These are phyloP conservation scores for Caenorhabditis angaria DNA, from an alignment of 2,888 invertebrate species.

Conservation along the genomic window DNA sequence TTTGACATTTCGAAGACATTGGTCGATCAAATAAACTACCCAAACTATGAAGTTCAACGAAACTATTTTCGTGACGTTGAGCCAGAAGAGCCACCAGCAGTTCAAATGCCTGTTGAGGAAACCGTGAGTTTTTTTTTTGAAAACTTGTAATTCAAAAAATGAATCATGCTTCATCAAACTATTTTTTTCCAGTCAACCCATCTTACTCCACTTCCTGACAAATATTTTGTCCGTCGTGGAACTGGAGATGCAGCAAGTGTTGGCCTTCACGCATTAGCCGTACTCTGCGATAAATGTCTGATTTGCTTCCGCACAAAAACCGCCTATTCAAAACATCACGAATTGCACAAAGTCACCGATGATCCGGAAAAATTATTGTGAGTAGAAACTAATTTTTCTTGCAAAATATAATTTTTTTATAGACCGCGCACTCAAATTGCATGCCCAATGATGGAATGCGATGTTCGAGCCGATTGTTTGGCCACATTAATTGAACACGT, in stretches of 20 bases:
- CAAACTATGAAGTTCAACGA: background rate
- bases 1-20: background rate
- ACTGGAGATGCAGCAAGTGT: background rate
- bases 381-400: background rate
- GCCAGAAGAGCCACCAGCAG: background rate
- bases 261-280: slow-evolving; percentile 1
- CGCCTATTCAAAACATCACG: background rate
- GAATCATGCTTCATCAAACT: too few species aligned
- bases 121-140: too few species aligned
- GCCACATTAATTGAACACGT: slow-evolving; percentile 41
- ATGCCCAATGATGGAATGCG: slow-evolving; percentile 26
- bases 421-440: slow-evolving; percentile 8
- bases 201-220: slow-evolving; percentile 6
- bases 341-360: background rate
- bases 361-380: background rate
- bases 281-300: slow-evolving; percentile 1
- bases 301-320: slow-evolving; percentile 8
- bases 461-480: slow-evolving; percentile 29
- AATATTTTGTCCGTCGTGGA: background rate
- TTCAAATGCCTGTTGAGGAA: too few species aligned
- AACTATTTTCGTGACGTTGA: too few species aligned
- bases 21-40: background rate
- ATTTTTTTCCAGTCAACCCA: background rate
- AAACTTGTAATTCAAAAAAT: background rate
- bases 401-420: background rate